Evolutionary conservation across 2,888 invertebrate species (phyloP), one percentile per base, ranked within the genome.

Genomic region (Cheilosia soror): DNA sequence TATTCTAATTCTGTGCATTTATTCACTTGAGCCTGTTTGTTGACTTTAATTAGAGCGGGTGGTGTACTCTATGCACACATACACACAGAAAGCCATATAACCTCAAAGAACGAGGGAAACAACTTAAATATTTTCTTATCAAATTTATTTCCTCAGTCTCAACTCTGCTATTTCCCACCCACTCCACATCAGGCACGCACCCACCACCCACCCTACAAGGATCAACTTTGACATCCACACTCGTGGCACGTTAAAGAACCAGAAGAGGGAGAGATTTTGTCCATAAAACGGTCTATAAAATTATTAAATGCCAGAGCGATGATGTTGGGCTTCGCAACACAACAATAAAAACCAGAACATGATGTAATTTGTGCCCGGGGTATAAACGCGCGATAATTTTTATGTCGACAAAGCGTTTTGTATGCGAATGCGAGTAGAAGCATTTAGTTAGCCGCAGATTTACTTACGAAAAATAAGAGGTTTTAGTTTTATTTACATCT

Each of bases 21-120:
- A 85, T 85, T 85, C 85, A 85, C 85, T 85, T 81, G 76, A 81
- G 80, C 63, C 76, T 37, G 68, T 76, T 71, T 85, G 85, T 85
- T 85, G 80, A 85, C 85, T 85, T 85, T 85, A 85, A 85, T 85
- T 85, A 85, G 81, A 81, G 72, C 81, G 85, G 80, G 76, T 85
- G 81, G 72, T 72, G 71, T 72, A 77, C 76, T 40, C 31, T 57
- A 62, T 71, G 62, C 71, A 51, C 42, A 49, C 72, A 72, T 7
- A 53, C 40, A 37, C 29, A 15, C 6, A 37, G 13, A 47, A 5
- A 13, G 15, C 5, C 37, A 47, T 5, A 42, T 20, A 42, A 13
- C n/a, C 27, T 11, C 42, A 49, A 53, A 44, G 5, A 40, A 20
- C 2, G 25, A 15, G 55, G 15, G 13, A 42, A 37, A 55, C 71